Conservation (phyloP, 1,140 invertebrate genomes). For the Rhynchophorus ferrugineus region DNA sequence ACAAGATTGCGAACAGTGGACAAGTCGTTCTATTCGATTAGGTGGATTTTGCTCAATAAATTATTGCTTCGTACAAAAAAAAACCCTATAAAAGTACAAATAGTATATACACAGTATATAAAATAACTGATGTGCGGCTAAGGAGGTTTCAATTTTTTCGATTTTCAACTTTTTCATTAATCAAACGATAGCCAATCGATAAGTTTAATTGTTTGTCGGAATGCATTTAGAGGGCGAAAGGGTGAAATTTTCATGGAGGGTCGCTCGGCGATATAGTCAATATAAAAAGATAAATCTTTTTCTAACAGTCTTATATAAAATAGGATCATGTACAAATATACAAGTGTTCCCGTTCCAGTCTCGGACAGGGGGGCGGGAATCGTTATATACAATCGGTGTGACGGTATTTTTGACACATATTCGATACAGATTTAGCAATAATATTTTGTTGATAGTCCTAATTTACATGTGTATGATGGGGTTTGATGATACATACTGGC, state of each 20-base stretch:
- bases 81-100: conserved; percentile 14
- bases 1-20: no score
- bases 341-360: no score
- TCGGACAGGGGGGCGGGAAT: conserved; percentile 18
- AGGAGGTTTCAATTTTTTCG: neutral
- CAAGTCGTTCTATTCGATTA: no score
- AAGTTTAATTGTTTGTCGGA: conserved; percentile 9
- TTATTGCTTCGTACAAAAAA: conserved; percentile 10
- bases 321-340: conserved; percentile 36
- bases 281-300: conserved; percentile 22
- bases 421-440: conserved; percentile 23
- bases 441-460: conserved; percentile 34
- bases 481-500: conserved; percentile 36
- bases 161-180: no score
- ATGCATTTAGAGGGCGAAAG: no score
- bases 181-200: conserved; percentile 1
- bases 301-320: conserved; percentile 36
- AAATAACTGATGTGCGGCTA: conserved; percentile 12
- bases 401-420: no score
- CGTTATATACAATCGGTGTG: conserved; percentile 24
- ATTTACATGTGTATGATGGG: conserved; percentile 29
- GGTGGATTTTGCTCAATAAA: conserved; percentile 6
- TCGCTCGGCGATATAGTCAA: neutral
- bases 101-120: conserved; percentile 27
- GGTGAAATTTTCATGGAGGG: neutral